Evolutionary conservation across 2,113 vertebrate species (phyloP), one percentile per base, ranked within the genome.

Genomic region (Thymallus thymallus): DNA sequence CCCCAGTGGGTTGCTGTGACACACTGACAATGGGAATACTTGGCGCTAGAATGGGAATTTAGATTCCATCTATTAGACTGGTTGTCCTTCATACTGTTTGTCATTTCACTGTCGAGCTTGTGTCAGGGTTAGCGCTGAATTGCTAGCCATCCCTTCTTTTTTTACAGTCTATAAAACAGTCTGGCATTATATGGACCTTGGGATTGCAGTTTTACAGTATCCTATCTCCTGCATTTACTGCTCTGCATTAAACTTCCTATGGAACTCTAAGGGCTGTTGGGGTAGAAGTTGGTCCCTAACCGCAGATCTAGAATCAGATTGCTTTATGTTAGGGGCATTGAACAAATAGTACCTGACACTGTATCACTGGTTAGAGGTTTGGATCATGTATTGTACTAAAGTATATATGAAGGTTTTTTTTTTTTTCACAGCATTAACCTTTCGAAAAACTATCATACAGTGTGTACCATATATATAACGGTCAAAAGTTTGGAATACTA

Each of bases 201-300:
- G 72, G 51, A 77, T 45, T 77, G 65, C 16, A 48, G 18, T 77
- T 76, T 78, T 72, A 72, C 68, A 73, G 55, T 76, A 75, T 51
- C 55, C n/a, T 14, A 51, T 76, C 29, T 14, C 72, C 35, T 72
- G 72, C 77, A 80, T 64, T 62, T 80, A 56, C 18, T 45, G 45
- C 41, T 14, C 20, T 32, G 61, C 29, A 61, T 26, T 58, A 23
- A 77, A 74, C 75, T 64, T 67, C 16, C 14, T 14, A 64, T 23
- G 12, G 13, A 10, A 64, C 24, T 84, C 69, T 61, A 68, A 79
- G 48, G 4, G 62, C 62, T 51, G 48, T 30, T 24, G 62, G 9
- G 6, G 60, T 61, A 61, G 60, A 4, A 3, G 10, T 24, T 23
- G 24, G 9, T 26, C 10, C 24, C 24, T 5, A 22, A 23, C 62